Base-by-base conservation (phyloP, 92 coral and sea anemone genomes). In the Nematostella vectensis region DNA sequence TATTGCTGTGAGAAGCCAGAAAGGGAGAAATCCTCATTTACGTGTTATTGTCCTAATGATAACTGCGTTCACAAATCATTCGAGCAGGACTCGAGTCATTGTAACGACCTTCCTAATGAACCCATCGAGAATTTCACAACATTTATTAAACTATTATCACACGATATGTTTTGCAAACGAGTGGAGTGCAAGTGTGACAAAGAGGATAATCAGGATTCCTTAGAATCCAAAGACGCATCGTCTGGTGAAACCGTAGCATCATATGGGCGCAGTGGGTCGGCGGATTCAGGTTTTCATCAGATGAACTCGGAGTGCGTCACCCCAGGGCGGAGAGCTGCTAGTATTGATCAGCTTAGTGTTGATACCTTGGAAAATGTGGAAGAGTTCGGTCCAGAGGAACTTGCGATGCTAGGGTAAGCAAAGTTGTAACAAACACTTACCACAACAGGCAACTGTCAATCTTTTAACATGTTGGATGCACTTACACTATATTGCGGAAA, bases 201-300 rank as follows among this genome's bases (percentile, higher is more conserved):
- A n/a, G n/a, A n/a, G n/a, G n/a, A n/a, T n/a, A n/a, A n/a, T n/a
- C 42, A 15, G 42, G 51, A 45, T 17, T 6, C 12, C 4, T 45
- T 45, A 22, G 94, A 75, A 22, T 36, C 59, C 16, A 17, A 22
- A 0, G 73, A 76, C 13, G 57, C 47, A 3, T 67, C 54, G n/a
- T 50, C 27, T 12, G 57, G 39, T 25, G 94, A 79, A 26, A 68
- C 80, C 0, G 57, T 63, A n/a, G 80, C 78, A 0, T 75, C 80
- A 13, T 71, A 67, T 75, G 88, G 88, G 18, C 80, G 88, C 22
- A 80, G 81, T 52, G 77, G 84, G 15, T 85, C 94, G 9, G 77
- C 88, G 0, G 94, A 85, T 48, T 85, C 94, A 1, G 94, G 94
- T 21, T 63, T 85, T 53, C 64, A 61, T 43, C 77, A 75, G 54